These are phyloP conservation scores for Aurelia aurita complex sp. Pacific DNA, from an alignment of 30 jellyfish, hydroid and myxozoan genomes.

Conservation along the genomic window DNA sequence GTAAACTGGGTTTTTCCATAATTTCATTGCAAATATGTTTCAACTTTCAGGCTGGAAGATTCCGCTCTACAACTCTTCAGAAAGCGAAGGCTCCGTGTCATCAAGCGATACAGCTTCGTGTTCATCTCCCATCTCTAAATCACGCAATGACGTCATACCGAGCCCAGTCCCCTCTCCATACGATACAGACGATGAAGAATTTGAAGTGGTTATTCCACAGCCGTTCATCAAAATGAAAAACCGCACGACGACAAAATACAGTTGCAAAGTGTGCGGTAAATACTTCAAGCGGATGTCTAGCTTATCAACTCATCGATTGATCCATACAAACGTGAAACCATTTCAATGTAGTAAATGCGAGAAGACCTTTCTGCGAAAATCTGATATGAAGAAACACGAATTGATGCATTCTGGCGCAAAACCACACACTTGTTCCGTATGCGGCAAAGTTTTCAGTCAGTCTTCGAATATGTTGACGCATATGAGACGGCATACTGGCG, in stretches of 20 bases:
- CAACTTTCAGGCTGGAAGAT: constrained; percentile 15
- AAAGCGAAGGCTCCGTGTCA: constrained; percentile 48
- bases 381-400: constrained; percentile 96
- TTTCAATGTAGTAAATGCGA: constrained; percentile 92
- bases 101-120: constrained; percentile 53
- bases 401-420: constrained; percentile 96
- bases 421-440: constrained; percentile 94
- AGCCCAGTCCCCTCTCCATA: constrained; percentile 18
- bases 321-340: constrained; percentile 92
- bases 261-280: constrained; percentile 89
- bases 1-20: no score
- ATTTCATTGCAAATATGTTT: background rate
- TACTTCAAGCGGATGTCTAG: constrained; percentile 88
- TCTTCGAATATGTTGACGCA: constrained; percentile 95
- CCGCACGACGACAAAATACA: constrained; percentile 46
- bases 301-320: constrained; percentile 90
- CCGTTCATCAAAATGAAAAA: constrained; percentile 49
- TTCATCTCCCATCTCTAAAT: constrained; percentile 25
- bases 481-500: constrained; percentile 93
- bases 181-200: constrained; percentile 57
- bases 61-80: background rate
- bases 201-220: constrained; percentile 58
- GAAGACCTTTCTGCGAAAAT: constrained; percentile 82
- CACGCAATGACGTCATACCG: constrained; percentile 10
- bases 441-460: constrained; percentile 97